Percentiles rank a stretch among this genome's conserved stretches.
Conservation (phyloP, 2,797 vertebrate genomes). For the Malurus splendens region DNA sequence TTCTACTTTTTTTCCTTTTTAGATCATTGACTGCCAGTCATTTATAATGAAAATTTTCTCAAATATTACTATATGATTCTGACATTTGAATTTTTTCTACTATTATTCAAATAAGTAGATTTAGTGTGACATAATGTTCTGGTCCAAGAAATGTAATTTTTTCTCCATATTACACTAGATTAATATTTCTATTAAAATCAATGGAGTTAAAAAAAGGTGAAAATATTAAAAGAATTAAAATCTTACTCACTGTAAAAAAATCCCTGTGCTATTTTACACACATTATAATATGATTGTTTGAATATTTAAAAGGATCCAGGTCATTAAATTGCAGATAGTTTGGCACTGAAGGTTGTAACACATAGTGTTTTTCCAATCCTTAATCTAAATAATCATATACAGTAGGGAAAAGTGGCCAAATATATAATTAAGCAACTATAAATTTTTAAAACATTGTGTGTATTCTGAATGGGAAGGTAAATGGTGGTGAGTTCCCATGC, state of each 20-base stretch:
- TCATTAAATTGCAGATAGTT: not conserved
- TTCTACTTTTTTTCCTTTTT: not conserved
- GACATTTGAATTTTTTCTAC: not conserved
- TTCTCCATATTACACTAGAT: not conserved
- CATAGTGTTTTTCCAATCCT: not conserved
- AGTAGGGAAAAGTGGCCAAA: not conserved
- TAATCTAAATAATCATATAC: not conserved
- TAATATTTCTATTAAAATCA: not conserved
- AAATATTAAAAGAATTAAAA: not conserved
- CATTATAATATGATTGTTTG: rapidly evolving
- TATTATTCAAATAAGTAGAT: not conserved
- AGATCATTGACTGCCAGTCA: not conserved
- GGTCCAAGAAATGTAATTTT: not conserved
- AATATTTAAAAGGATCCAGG: not conserved
- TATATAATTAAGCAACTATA: not conserved
- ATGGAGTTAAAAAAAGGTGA: not conserved
- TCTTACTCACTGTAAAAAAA: not conserved
- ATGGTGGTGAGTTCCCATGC: not conserved
- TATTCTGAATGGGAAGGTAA: not conserved
- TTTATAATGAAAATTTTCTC: not conserved
- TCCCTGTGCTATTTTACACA: rapidly evolving
- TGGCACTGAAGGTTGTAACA: not conserved
- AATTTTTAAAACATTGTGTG: not conserved
- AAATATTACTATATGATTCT: not conserved
- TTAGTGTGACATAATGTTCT: not conserved